Percentiles rank a stretch among this genome's conserved stretches.
phyloP scores from a whole-genome alignment of 2,888 invertebrate species.

The Dioctria linearis region DNA sequence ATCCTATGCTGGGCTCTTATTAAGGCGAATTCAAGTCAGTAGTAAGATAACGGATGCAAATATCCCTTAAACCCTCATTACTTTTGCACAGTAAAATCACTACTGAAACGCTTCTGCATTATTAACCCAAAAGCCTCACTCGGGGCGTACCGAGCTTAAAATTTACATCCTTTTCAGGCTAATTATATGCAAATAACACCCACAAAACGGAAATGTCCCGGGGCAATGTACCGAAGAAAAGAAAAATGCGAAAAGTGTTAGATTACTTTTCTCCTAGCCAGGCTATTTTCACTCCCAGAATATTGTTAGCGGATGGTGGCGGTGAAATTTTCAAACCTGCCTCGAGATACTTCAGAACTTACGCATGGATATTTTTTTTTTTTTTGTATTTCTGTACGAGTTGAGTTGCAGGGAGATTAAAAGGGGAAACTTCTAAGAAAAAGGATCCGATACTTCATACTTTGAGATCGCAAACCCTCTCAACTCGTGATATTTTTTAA shows the following conservation, averaged over 20 bases:
- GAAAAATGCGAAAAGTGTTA: conserved; percentile 53
- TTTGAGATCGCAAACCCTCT: conserved; percentile 15
- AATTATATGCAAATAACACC: conserved; percentile 56
- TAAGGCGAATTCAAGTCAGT: neutral
- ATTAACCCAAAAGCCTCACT: conserved; percentile 46
- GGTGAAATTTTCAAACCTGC: neutral
- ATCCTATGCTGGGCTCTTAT: no score
- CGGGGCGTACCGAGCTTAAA: conserved; percentile 39
- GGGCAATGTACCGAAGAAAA: conserved; percentile 48
- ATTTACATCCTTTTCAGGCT: conserved; percentile 55
- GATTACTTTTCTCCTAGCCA: conserved; percentile 48
- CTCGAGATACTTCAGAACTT: conserved; percentile 9
- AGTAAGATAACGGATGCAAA: conserved; percentile 31
- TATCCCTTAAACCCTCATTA: conserved; percentile 42
- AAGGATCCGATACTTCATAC: neutral
- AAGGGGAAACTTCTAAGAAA: conserved; percentile 1
- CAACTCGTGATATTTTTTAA: conserved; percentile 49
- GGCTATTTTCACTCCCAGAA: neutral
- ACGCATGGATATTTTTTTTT: conserved; percentile 27
- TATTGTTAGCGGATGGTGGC: neutral
- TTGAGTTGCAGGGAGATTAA: conserved; percentile 11
- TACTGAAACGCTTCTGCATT: conserved; percentile 48
- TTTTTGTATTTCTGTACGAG: neutral
- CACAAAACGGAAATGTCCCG: conserved; percentile 48
- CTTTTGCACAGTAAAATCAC: conserved; percentile 32